A percentile compares a stretch with the other conserved stretches of the same genome.
Conservation (phyloP, 2,797 vertebrate species). For the Bothrops alternatus region DNA sequence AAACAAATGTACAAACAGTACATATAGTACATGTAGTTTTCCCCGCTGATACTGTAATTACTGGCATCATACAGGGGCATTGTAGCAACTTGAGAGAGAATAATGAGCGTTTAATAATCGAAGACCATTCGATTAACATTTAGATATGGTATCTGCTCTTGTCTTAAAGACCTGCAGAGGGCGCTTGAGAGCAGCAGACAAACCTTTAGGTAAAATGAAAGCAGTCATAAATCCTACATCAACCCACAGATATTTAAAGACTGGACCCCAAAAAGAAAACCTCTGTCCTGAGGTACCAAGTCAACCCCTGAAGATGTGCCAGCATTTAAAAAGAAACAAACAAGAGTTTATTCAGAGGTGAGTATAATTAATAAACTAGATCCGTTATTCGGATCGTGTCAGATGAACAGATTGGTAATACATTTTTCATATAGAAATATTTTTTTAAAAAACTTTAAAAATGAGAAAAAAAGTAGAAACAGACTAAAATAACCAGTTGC, state of each 20-base stretch:
- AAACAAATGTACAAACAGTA: not conserved
- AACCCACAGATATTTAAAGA: not conserved
- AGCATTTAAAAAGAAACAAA: not conserved
- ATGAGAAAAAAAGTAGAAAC: not conserved
- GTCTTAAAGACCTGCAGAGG: not conserved
- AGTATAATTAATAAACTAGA: not conserved
- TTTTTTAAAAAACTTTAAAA: not conserved
- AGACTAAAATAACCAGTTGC: not conserved
- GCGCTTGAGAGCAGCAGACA: not conserved
- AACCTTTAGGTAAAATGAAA: not conserved
- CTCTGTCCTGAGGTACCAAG: not conserved
- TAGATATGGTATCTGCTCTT: not conserved
- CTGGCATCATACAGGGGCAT: too few relatives aligned
- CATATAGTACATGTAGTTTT: not conserved
- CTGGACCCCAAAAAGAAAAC: not conserved
- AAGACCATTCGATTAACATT: not conserved
- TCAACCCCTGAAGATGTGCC: not conserved
- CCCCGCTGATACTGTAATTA: not conserved
- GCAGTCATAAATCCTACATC: not conserved
- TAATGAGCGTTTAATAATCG: not conserved
- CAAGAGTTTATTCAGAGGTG: not conserved
- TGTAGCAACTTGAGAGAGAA: not conserved
- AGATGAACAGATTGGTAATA: not conserved
- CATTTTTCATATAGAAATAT: not conserved
- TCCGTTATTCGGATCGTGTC: too few relatives aligned